Evolutionary conservation across 1,140 invertebrate genomes (phyloP), one percentile per base, ranked within the genome.

Genomic region (Hermatobates lingyangjiaoensis): DNA sequence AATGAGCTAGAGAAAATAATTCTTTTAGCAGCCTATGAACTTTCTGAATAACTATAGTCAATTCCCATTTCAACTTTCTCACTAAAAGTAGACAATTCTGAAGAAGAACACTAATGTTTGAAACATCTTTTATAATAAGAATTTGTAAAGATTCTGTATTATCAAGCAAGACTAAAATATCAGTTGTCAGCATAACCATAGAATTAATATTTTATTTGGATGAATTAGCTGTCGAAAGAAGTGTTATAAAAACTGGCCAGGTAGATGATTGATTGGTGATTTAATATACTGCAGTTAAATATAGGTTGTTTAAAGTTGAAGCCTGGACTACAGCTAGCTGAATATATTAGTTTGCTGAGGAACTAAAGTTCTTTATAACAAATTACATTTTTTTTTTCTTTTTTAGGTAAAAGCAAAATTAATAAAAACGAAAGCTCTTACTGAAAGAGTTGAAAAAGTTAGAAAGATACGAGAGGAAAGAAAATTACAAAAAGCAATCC

Each of bases 401-500:
- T 53, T 52, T 21, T 50, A 76, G 74, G 80, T 97, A 0, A 74
- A 90, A 45, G 73, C 83, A 61, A 82, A 82, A 61, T 63, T 97
- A 1, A 72, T 90, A 65, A 76, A 83, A 42, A 89, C 92, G 63
- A 83, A 97, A 62, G 72, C 77, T 10, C 75, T 78, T 10, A 77
- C 85, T 46, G 85, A 93, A 56, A 75, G 82, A 58, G 81, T 81
- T 1, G 91, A 97, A 65, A 88, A 89, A 62, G 81, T 90, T 0
- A 77, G 85, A 57, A 87, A 94, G 62, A 68, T 96, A 0, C 72
- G 94, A 51, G 79, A 87, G 47, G 82, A 95, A 57, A 83, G 84
- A 59, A 98, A 98, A 68, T 83, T 92, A 66, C 82, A 87, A 4
- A 95, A 96, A 69, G 76, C 86, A 63, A 77, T 90, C 61, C 80